Conservation (phyloP, 2,113 vertebrate genomes). For the Puma concolor region DNA sequence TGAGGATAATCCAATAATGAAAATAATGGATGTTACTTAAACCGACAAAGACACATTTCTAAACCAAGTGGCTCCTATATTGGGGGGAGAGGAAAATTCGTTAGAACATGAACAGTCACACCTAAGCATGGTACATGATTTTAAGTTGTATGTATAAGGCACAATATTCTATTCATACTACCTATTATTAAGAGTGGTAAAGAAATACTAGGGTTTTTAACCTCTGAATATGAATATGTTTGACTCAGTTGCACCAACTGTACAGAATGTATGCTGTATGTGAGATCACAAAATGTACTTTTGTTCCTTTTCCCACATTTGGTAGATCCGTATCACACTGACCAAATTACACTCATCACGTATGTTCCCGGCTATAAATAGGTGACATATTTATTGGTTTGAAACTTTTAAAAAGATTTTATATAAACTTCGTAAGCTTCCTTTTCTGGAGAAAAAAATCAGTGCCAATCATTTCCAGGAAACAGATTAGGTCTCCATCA, state of each 20-base stretch:
- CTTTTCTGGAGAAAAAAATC: background rate
- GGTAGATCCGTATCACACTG: too few species aligned
- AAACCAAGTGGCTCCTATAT: background rate
- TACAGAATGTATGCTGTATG: background rate
- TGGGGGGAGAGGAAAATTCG: background rate
- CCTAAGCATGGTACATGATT: background rate
- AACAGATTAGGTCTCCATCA: background rate
- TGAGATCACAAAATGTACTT: background rate
- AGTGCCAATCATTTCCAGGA: background rate
- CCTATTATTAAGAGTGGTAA: background rate
- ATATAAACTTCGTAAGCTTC: background rate
- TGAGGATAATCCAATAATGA: background rate
- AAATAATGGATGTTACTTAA: background rate
- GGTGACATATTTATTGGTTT: background rate
- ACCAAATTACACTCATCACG: background rate
- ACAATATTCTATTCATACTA: background rate
- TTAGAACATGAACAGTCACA: background rate
- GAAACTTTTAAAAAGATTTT: background rate
- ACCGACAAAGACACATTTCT: background rate
- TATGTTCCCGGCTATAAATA: background rate
- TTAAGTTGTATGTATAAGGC: background rate
- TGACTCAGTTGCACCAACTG: background rate
- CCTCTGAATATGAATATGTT: background rate
- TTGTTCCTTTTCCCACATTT: background rate
- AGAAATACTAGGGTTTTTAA: background rate